Conservation (phyloP, 2,113 vertebrate species). For the Donacobius atricapilla region DNA sequence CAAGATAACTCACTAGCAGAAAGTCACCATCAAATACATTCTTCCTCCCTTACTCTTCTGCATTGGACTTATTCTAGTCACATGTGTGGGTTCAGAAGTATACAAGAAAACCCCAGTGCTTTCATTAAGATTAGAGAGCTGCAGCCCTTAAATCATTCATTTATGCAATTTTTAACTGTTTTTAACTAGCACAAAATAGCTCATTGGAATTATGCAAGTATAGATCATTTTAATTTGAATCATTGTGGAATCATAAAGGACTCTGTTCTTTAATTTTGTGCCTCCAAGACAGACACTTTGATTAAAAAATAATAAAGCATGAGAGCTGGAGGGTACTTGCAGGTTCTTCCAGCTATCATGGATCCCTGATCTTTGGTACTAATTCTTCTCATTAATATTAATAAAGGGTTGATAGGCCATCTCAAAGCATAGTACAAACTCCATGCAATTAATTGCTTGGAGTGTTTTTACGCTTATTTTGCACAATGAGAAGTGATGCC, state of each 20-base stretch:
- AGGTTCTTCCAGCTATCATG: constrained; percentile 68
- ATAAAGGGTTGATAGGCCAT: constrained; percentile 72
- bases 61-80: constrained; percentile 59
- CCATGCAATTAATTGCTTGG: constrained; percentile 76
- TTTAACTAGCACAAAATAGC: constrained; percentile 78
- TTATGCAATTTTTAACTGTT: constrained; percentile 79
- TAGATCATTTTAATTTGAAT: constrained; percentile 83
- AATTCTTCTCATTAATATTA: constrained; percentile 81
- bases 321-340: constrained; percentile 72
- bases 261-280: constrained; percentile 76
- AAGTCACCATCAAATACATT: neutral
- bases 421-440: constrained; percentile 58
- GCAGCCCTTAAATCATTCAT: constrained; percentile 70
- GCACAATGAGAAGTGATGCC: constrained; percentile 67
- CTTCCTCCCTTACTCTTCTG: neutral
- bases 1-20: neutral
- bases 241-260: constrained; percentile 77
- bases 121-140: constrained; percentile 72
- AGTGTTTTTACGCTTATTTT: constrained; percentile 78
- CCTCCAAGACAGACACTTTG: constrained; percentile 79
- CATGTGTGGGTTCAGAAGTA: constrained; percentile 39
- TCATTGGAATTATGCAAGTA: constrained; percentile 72
- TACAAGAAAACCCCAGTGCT: constrained; percentile 3
- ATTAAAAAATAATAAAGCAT: constrained; percentile 83
- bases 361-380: constrained; percentile 75